Percentiles rank a stretch among this genome's conserved stretches.
These are phyloP conservation scores for Campylomormyrus numenius DNA, from an alignment of 2,113 vertebrate genomes.

Conservation along the genomic window DNA sequence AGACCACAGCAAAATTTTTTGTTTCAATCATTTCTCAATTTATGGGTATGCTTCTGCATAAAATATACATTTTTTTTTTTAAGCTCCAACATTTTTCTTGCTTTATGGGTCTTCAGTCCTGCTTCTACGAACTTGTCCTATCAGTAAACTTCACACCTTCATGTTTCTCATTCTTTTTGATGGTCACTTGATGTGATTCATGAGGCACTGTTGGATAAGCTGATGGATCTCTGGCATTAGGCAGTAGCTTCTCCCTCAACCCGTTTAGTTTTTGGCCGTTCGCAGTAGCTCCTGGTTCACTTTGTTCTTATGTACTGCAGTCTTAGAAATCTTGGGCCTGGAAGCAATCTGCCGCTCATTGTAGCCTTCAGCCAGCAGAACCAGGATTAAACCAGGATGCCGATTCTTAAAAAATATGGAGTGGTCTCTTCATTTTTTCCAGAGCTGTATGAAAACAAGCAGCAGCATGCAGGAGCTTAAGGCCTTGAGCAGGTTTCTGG, in stretches of 20 bases:
- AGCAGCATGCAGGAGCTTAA: background rate
- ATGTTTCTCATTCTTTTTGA: background rate
- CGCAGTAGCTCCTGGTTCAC: background rate
- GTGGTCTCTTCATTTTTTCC: background rate
- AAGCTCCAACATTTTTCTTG: background rate
- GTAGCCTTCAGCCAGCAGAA: background rate
- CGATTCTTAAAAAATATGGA: background rate
- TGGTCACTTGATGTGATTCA: background rate
- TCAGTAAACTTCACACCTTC: background rate
- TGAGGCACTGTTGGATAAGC: background rate
- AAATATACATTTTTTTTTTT: background rate
- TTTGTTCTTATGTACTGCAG: background rate
- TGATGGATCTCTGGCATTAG: background rate
- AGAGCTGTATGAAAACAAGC: background rate
- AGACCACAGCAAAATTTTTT: background rate
- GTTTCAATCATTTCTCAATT: background rate
- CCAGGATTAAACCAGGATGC: background rate
- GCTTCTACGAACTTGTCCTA: background rate
- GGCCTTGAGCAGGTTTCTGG: background rate
- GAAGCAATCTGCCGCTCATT: background rate
- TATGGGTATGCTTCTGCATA: background rate
- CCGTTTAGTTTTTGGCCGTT: background rate
- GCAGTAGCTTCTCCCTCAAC: background rate
- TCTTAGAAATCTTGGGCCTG: background rate
- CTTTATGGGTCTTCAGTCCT: background rate